phyloP scores from a whole-genome alignment of 2,888 invertebrate species.

The Cyclophora albipunctata region DNA sequence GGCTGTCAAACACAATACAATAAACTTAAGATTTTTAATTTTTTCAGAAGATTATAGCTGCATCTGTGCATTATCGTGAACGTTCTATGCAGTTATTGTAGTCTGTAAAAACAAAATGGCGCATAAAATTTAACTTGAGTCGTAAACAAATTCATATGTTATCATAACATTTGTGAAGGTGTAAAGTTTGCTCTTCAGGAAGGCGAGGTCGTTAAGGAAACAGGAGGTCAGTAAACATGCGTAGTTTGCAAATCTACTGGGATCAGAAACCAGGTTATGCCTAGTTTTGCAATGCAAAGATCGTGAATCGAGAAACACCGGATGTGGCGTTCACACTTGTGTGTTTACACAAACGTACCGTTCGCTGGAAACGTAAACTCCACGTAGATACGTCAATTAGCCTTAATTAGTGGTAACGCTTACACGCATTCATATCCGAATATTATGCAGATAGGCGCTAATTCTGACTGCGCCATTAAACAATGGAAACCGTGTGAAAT shows the following conservation, averaged over 20 bases:
- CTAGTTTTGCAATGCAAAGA: constrained; percentile 33
- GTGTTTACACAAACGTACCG: neutral
- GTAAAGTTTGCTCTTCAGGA: constrained; percentile 1
- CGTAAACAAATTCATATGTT: too few relatives aligned
- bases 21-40: too few relatives aligned
- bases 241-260: constrained; percentile 28
- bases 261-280: constrained; percentile 22
- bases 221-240: constrained; percentile 31
- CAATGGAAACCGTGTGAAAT: constrained; percentile 2
- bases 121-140: too few relatives aligned
- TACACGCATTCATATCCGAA: constrained; percentile 5
- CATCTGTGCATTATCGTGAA: too few relatives aligned
- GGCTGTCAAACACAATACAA: too few relatives aligned
- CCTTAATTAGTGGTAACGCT: constrained; percentile 7
- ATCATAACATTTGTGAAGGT: neutral
- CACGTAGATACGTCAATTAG: constrained; percentile 5
- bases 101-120: too few relatives aligned
- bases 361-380: constrained; percentile 1
- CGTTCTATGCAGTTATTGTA: too few relatives aligned
- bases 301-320: constrained; percentile 13
- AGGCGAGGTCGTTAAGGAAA: constrained; percentile 27
- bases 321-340: constrained; percentile 7
- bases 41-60: too few relatives aligned
- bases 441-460: constrained; percentile 6
- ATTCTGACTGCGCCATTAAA: constrained; percentile 3